These are phyloP conservation scores for Schizotus pectinicornis DNA, from an alignment of 2,888 invertebrate genomes.

Conservation along the genomic window DNA sequence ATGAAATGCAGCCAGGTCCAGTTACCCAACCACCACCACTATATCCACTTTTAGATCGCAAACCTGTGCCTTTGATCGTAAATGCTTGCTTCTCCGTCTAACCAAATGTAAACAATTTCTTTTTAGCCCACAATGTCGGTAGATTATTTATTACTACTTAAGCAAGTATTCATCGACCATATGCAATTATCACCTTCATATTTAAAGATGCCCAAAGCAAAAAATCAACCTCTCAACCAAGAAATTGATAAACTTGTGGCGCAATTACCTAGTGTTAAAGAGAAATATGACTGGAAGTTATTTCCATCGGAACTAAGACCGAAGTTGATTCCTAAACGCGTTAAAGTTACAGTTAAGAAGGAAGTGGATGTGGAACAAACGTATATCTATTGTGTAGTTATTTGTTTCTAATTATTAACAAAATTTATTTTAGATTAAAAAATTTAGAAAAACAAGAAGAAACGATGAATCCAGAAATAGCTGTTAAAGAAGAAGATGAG, in stretches of 20 bases:
- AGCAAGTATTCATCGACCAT: constrained; percentile 74
- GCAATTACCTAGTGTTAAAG: constrained; percentile 57
- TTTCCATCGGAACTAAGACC: constrained; percentile 70
- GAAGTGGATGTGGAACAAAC: constrained; percentile 41
- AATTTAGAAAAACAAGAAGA: constrained; percentile 72
- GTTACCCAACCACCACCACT: constrained; percentile 55
- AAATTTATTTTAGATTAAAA: constrained; percentile 44
- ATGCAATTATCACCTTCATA: constrained; percentile 72
- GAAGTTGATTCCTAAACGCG: constrained; percentile 57
- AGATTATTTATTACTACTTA: constrained; percentile 73
- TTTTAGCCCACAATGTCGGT: constrained; percentile 58
- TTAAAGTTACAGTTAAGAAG: constrained; percentile 44
- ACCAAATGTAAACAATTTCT: constrained; percentile 6
- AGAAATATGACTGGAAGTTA: constrained; percentile 66
- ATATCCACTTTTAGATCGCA: constrained; percentile 52
- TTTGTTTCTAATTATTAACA: neutral
- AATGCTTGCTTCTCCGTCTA: neutral
- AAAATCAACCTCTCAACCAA: constrained; percentile 61
- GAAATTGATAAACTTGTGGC: constrained; percentile 66
- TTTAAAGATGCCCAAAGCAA: constrained; percentile 61
- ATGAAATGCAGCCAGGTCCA: constrained; percentile 58
- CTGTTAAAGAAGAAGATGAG: constrained; percentile 54
- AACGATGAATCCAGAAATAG: constrained; percentile 44
- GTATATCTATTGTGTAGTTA: constrained; percentile 24
- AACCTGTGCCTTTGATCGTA: constrained; percentile 53